Base-by-base conservation (phyloP, 1,140 invertebrate species). In the Copidosoma floridanum region DNA sequence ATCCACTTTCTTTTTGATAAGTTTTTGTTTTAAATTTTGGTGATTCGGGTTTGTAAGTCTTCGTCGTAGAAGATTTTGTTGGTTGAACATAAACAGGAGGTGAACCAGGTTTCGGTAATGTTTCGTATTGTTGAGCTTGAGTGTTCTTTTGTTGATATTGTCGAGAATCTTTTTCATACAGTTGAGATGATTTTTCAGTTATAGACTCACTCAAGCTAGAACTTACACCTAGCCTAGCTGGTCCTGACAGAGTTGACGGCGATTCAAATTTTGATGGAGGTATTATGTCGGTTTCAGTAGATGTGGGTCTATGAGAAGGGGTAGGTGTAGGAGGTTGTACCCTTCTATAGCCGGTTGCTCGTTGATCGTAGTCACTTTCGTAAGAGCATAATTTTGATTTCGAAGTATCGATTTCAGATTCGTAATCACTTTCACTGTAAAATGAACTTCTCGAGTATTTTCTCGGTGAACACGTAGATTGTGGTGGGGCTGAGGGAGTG, bases 341-440 rank as follows among this genome's bases (percentile, higher is more conserved):
- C 71, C 76, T 80, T 58, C 83, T 67, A 73, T 84, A 84, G 41
- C 73, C 71, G 1, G 3, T 52, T 21, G 46, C 26, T 3, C 83
- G 82, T 54, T 87, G 85, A 60, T 89, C 87, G 20, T 78, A 84
- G 41, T 89, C 87, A 68, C 86, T 89, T 54, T 85, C 84, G 61
- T 82, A 85, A 16, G 85, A 84, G 48, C 85, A 84, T 83, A 85
- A 88, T 68, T 85, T 88, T 6, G 75, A 65, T 59, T 67, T 73
- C 0, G 81, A 72, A 48, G 75, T 71, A 64, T 88, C 86, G 40
- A 85, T 77, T 76, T 89, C 88, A 66, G 87, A 89, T 71, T 89
- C 88, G 66, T 90, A 89, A 64, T 89, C 88, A 63, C 87, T 89
- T 64, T 88, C 87, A 14, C 69, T 71, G 10, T 69, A 64, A 59